A percentile compares a stretch with the other conserved stretches of the same genome.
phyloP scores from a whole-genome alignment of 2,113 vertebrate genomes.

The Thunnus thynnus region DNA sequence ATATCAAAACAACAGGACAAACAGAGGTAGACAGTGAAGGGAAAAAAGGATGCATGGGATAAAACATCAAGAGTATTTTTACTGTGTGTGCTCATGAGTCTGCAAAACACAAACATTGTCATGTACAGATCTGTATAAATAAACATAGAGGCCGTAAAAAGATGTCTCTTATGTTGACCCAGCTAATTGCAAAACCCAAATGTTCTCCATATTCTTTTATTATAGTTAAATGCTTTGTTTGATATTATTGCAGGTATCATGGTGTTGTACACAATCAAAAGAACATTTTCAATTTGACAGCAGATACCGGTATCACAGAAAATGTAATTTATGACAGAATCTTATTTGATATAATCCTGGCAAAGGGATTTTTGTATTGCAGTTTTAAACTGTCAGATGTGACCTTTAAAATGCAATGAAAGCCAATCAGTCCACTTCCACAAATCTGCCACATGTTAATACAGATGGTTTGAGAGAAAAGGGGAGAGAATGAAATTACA shows the following conservation, averaged over 20 bases:
- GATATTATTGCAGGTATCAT: neutral
- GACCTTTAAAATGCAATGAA: conserved; percentile 34
- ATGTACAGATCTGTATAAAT: conserved; percentile 2
- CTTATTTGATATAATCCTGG: conserved; percentile 6
- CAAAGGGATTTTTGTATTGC: neutral
- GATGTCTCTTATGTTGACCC: neutral
- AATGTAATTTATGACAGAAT: neutral
- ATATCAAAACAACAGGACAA: conserved; percentile 55
- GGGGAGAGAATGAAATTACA: neutral
- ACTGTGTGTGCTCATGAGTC: conserved; percentile 12
- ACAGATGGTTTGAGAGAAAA: conserved; percentile 18
- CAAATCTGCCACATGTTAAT: conserved; percentile 37
- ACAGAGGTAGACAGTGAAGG: conserved; percentile 23
- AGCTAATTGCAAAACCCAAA: neutral
- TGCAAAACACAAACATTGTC: conserved; percentile 49
- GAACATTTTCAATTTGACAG: neutral
- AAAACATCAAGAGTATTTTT: conserved; percentile 9
- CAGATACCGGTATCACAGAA: too few relatives aligned
- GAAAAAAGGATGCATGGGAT: conserved; percentile 5
- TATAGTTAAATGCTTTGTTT: neutral
- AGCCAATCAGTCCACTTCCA: neutral
- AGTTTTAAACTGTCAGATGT: conserved; percentile 16
- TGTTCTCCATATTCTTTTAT: neutral
- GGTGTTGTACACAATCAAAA: neutral
- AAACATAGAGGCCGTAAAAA: neutral